phyloP scores from a whole-genome alignment of 2,797 vertebrate genomes.

The Ispidina lecontei region DNA sequence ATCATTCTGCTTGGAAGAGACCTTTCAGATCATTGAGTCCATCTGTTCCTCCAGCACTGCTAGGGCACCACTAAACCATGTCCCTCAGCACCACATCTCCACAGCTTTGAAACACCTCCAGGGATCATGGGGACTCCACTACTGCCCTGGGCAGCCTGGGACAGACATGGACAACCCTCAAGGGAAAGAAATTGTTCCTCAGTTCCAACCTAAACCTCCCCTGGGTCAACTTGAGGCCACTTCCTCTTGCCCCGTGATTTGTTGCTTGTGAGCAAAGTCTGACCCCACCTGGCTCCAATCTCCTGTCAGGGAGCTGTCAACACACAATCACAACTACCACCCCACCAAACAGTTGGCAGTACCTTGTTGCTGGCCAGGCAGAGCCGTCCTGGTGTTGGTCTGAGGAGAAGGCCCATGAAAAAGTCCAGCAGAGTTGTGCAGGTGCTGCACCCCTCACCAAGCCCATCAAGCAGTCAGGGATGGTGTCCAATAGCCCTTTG shows the following conservation, averaged over 20 bases:
- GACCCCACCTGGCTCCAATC: too few species aligned
- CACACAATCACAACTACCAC: not conserved
- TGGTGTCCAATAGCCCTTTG: not conserved
- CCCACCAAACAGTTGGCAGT: not conserved
- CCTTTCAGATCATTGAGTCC: not conserved
- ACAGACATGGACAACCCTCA: too few species aligned
- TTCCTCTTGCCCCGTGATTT: too few species aligned
- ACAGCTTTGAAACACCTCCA: not conserved
- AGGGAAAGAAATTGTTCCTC: too few species aligned
- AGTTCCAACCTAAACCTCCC: too few species aligned
- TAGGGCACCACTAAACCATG: not conserved
- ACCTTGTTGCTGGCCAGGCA: fast-evolving
- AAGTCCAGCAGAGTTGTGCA: fast-evolving
- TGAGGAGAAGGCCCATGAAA: not conserved
- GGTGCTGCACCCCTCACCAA: not conserved
- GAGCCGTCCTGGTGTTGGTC: not conserved
- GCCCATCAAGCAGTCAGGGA: fast-evolving
- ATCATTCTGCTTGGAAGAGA: not conserved
- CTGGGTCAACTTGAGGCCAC: too few species aligned
- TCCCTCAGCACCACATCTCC: not conserved
- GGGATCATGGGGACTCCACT: too few species aligned
- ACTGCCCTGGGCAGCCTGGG: too few species aligned
- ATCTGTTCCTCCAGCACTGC: not conserved
- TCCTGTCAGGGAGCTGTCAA: too few species aligned
- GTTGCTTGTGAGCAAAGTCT: too few species aligned